Conservation (phyloP, 2,888 invertebrate species). For the Leptarthrus brevirostris region DNA sequence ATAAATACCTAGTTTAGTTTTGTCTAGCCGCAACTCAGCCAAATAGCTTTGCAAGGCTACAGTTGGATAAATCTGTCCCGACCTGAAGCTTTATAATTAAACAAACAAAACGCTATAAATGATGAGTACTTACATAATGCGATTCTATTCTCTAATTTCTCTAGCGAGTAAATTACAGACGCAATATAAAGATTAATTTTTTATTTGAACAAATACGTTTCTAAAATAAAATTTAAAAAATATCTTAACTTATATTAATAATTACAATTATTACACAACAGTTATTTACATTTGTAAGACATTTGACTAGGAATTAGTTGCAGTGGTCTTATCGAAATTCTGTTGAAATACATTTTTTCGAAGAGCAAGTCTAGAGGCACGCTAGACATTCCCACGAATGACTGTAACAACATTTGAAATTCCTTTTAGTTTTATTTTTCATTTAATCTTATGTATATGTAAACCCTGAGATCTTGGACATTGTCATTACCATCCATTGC, state of each 20-base stretch:
- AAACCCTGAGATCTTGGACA: conserved; percentile 27
- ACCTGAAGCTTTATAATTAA: too few relatives aligned
- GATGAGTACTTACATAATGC: too few relatives aligned
- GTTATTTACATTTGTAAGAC: conserved; percentile 53
- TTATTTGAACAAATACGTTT: conserved; percentile 45
- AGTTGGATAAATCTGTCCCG: too few relatives aligned
- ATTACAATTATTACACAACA: conserved; percentile 41
- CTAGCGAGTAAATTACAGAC: too few relatives aligned
- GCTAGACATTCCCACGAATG: not conserved
- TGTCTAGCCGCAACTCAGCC: too few relatives aligned
- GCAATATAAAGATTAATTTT: conserved; percentile 13
- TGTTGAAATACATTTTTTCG: conserved; percentile 30
- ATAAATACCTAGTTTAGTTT: too few relatives aligned
- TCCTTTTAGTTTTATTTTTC: not conserved
- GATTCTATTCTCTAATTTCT: too few relatives aligned
- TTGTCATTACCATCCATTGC: conserved; percentile 63
- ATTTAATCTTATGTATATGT: not conserved
- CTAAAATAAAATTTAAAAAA: conserved; percentile 45
- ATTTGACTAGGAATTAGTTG: conserved; percentile 54
- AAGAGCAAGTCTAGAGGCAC: not conserved
- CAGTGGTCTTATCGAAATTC: conserved; percentile 44
- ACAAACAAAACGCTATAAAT: too few relatives aligned
- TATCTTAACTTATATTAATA: conserved; percentile 45
- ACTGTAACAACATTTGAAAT: not conserved
- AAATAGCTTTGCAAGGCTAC: too few relatives aligned